Evolutionary conservation across 2,113 vertebrate genomes (phyloP), one percentile per base, ranked within the genome.

Genomic region (Sitta europaea): DNA sequence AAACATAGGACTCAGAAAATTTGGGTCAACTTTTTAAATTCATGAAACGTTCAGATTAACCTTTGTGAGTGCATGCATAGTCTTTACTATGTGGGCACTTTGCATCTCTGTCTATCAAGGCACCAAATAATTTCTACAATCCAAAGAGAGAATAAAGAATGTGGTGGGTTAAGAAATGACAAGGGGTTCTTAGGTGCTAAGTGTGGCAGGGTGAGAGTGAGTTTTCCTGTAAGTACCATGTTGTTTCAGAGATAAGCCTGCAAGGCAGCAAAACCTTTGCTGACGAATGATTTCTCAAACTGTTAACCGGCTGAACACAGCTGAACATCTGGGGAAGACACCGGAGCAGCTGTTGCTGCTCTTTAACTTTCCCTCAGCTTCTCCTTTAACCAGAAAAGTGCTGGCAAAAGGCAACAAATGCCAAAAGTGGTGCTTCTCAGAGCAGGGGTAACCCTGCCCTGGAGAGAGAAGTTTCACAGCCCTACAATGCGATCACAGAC

Each of bases 251-350:
- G 75, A 91, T 31, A 77, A 88, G 94, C 96, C 95, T 93, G 88
- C 86, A 83, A 96, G 96, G 93, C 92, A 94, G 94, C 75, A 92
- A 96, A 96, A 78, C 88, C 90, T 95, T 86, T 90, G 93, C 94
- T 96, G 96, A 97, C 25, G 23, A 96, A 96, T 95, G 93, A 95
- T 96, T 96, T 96, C 93, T 96, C 92, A 93, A 88, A 67, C 86
- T 0, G 48, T 96, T 96, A 97, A 96, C 21, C 3, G 92, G 48
- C 92, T 96, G 93, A 94, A 92, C 65, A 73, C 17, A 53, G 91
- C 80, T 94, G 89, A 97, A 96, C 96, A 97, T 96, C 96, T 97
- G 96, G 92, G 90, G 55, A 86, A 97, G 88, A 80, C 93, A 96
- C 96, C 79, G 59, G 90, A 95, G 92, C 96, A 97, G 96, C 94